Percentiles rank a stretch among this genome's conserved stretches.
These are phyloP conservation scores for Stichodactyla mertensii DNA, from an alignment of 64 coral and sea anemone species.

Conservation along the genomic window DNA sequence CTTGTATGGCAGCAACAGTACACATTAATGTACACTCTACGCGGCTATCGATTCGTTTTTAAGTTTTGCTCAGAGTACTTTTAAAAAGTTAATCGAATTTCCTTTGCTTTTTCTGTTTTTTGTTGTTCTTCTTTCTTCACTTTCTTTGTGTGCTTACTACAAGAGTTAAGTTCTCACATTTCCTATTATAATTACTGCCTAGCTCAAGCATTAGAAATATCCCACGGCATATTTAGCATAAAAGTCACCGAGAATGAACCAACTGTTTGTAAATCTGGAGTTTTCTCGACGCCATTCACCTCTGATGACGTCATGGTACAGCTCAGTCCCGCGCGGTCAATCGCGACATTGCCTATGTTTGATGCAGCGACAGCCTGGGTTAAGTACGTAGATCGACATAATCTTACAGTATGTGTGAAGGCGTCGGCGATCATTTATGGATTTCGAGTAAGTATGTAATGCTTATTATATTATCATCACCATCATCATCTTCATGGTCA, in stretches of 20 bases:
- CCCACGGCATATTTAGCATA: neutral
- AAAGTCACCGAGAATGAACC: neutral
- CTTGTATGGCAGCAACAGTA: no score
- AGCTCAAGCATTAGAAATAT: neutral
- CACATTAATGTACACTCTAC: no score
- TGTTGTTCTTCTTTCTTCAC: neutral
- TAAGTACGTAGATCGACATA: neutral
- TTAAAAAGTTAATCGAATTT: no score
- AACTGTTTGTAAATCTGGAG: neutral
- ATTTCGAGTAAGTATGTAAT: neutral
- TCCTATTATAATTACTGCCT: neutral
- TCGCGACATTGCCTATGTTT: neutral
- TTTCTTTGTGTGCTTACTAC: no score
- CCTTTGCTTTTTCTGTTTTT: neutral
- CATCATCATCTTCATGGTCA: no score
- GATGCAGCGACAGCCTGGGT: conserved; percentile 7
- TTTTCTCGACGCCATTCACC: neutral
- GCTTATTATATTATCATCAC: no score
- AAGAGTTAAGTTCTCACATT: neutral
- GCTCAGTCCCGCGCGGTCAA: conserved; percentile 18
- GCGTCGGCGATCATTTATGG: neutral
- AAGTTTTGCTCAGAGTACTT: no score
- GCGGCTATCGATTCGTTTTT: no score
- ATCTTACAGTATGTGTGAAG: conserved; percentile 4
- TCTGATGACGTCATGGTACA: conserved; percentile 2